Conservation (phyloP, 2,113 vertebrate genomes). For the Ailurus styani region DNA sequence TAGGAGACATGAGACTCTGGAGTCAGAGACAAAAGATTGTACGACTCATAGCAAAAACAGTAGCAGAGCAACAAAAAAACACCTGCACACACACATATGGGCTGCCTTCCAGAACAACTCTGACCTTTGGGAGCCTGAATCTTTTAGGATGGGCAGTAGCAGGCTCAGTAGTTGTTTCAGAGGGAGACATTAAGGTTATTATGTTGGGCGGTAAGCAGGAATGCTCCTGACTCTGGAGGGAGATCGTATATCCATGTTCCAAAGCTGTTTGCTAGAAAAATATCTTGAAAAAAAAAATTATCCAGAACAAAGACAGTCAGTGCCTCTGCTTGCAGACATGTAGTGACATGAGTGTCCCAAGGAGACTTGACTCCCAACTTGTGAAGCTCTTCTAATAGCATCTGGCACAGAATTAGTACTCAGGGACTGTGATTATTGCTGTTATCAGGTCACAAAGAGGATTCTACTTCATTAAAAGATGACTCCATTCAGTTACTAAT, state of each 20-base stretch:
- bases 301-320: not conserved
- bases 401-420: not conserved
- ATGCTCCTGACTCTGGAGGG: not conserved
- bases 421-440: not conserved
- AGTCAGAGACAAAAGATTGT: not conserved
- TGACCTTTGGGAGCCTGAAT: not conserved
- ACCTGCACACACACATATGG: fast-evolving
- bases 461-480: not conserved
- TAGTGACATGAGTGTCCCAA: not conserved
- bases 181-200: not conserved
- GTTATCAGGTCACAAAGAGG: not conserved
- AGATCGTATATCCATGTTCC: not conserved
- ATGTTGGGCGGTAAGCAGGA: not conserved
- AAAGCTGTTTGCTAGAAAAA: not conserved
- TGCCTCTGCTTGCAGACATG: not conserved
- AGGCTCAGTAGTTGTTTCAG: not conserved
- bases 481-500: not conserved
- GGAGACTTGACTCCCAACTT: not conserved
- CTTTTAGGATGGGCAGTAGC: not conserved
- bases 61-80: too few species aligned
- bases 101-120: not conserved
- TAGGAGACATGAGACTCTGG: not conserved
- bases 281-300: not conserved
- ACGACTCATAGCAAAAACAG: not conserved
- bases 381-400: not conserved